Percentiles rank a stretch among this genome's conserved stretches.
phyloP scores from a whole-genome alignment of 2,888 invertebrate genomes.

The Ptycholaimellus sp. region DNA sequence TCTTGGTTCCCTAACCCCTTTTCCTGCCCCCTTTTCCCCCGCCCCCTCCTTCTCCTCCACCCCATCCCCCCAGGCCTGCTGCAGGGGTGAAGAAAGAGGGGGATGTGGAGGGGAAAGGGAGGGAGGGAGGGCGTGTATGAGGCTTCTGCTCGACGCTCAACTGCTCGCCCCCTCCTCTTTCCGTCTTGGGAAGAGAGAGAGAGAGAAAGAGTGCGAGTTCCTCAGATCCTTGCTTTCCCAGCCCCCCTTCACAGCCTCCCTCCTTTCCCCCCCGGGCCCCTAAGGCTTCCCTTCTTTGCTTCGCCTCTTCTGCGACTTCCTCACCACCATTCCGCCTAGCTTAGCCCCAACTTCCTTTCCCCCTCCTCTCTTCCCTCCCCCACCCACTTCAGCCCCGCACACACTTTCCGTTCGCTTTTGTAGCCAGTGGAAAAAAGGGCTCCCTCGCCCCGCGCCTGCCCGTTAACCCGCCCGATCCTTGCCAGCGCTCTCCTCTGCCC shows the following conservation, averaged over 20 bases:
- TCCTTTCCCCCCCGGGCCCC: constrained; percentile 1
- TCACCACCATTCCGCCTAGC: too few relatives aligned
- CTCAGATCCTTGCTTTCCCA: constrained; percentile 1
- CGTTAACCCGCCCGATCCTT: too few relatives aligned
- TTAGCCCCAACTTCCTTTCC: background rate
- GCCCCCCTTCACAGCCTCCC: constrained; percentile 2
- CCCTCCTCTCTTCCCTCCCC: background rate
- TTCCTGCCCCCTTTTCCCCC: background rate
- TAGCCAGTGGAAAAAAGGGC: background rate
- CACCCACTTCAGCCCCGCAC: background rate
- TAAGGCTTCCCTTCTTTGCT: background rate
- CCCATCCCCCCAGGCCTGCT: background rate
- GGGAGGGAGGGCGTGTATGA: too few relatives aligned
- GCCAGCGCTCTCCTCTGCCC: too few relatives aligned
- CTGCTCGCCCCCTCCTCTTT: too few relatives aligned
- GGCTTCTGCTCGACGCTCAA: too few relatives aligned
- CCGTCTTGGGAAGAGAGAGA: constrained; percentile 6
- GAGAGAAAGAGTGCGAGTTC: constrained; percentile 1
- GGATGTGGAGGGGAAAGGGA: constrained; percentile 2
- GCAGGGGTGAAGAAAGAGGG: background rate
- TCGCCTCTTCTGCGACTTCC: too few relatives aligned
- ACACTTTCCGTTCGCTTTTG: background rate
- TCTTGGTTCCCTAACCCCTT: background rate
- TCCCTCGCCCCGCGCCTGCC: too few relatives aligned
- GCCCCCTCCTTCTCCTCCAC: background rate